Base-by-base conservation (phyloP, 2,888 invertebrate genomes). In the Meandrusa payeni region DNA sequence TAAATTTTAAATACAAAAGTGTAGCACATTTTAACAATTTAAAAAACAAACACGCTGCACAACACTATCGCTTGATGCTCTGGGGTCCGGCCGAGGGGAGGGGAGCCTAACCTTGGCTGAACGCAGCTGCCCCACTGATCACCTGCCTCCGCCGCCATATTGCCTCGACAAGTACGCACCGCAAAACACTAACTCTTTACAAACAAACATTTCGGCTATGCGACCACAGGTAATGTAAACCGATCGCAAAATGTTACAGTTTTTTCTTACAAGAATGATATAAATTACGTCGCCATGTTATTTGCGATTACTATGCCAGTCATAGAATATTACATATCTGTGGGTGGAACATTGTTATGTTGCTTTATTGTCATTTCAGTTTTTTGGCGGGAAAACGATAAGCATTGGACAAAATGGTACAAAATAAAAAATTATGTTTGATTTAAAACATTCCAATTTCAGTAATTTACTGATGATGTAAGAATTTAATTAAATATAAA, bases 121-220 rank as follows among this genome's bases (percentile, higher is more conserved):
- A 47, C 63, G 79, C 85, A 80, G 83, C 85, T 80, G 85, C 80
- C 48, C 44, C 59, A 44, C 44, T 64, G 74, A 68, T 80, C 82
- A 82, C 83, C 85, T 81, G 81, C 85, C 76, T 57, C 60, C 61
- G 60, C 61, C 75, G 79, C 75, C 75, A 69, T 73, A 76, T 72
- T 65, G 66, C 72, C 63, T 69, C 66, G 63, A 72, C 79, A 73
- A 77, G 72, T 75, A 79, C 67, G 59, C 54, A 43, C 41, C 55
- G 56, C 62, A 57, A 60, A 62, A 61, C 61, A 61, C 58, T 42
- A 42, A 42, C 42, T 37, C 42, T 37, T 37, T 33, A 57, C 58
- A 59, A 61, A 56, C 50, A 52, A 46, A 46, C 36, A 46, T 46
- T 41, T 46, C 22, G 44, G 23, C 22, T 39, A 44, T 33, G 33